These are phyloP conservation scores for Octomys mimax DNA, from an alignment of 2,797 vertebrate genomes.

Conservation along the genomic window DNA sequence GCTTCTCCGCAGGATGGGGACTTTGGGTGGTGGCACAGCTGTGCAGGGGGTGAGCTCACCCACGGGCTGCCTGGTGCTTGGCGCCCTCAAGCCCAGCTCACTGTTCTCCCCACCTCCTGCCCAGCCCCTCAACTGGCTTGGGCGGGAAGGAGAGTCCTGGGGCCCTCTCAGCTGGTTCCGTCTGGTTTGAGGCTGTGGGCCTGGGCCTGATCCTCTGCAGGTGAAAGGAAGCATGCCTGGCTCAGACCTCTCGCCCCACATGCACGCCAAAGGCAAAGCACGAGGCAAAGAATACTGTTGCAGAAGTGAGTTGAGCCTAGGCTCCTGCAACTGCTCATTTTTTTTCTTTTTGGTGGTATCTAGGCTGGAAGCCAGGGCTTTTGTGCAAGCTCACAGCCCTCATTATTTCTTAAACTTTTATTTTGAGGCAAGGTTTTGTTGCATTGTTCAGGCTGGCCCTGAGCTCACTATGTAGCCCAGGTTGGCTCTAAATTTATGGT, in stretches of 20 bases:
- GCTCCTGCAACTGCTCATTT: neutral
- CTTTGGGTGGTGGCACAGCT: neutral
- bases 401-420: neutral
- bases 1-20: neutral
- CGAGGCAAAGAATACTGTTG: neutral
- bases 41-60: neutral
- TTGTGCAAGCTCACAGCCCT: neutral
- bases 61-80: too few relatives aligned
- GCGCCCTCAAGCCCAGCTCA: neutral
- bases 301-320: neutral
- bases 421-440: neutral
- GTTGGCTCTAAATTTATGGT: neutral
- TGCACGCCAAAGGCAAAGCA: neutral
- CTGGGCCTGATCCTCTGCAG: neutral
- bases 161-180: too few relatives aligned
- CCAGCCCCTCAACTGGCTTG: neutral
- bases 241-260: neutral
- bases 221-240: neutral
- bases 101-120: neutral
- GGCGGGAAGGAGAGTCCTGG: neutral
- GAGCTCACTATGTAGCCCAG: neutral
- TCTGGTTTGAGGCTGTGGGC: too few relatives aligned
- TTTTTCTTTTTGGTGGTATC: neutral
- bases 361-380: neutral
- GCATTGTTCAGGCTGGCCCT: neutral